Percentiles rank a stretch among this genome's conserved stretches.
phyloP scores from a whole-genome alignment of 2,113 vertebrate genomes.

The Bujurquina vittata region DNA sequence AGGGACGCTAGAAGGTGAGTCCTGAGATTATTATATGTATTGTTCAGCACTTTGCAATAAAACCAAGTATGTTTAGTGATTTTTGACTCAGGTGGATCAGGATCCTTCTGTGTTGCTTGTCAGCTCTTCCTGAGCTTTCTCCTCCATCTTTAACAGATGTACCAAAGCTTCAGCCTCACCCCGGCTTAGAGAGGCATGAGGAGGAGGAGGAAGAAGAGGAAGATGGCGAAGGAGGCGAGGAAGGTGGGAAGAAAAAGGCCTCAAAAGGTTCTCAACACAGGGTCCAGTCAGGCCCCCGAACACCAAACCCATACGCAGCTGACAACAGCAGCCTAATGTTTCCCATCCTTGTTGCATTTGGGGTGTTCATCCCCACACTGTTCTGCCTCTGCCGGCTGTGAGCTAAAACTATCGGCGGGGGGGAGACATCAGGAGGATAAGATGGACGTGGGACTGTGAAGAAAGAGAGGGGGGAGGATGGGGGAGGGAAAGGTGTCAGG shows the following conservation, averaged over 20 bases:
- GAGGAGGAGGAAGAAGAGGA: conserved; percentile 96
- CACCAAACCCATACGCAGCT: conserved; percentile 95
- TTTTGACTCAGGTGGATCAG: background rate
- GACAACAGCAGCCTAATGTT: conserved; percentile 99
- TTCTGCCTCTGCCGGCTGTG: conserved; percentile 98
- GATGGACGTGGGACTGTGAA: conserved; percentile 52
- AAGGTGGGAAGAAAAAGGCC: conserved; percentile 87
- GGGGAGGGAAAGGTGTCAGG: background rate
- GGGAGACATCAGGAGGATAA: conserved; percentile 13
- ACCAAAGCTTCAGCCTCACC: conserved; percentile 96
- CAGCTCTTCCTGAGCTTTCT: background rate
- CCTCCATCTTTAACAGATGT: conserved; percentile 82
- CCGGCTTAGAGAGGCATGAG: conserved; percentile 92
- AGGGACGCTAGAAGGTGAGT: conserved; percentile 93
- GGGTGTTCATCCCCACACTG: conserved; percentile 98
- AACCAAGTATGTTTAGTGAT: background rate
- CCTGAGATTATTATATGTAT: background rate
- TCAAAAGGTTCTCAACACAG: conserved; percentile 87
- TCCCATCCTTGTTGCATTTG: conserved; percentile 97
- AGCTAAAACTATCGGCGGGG: conserved; percentile 69
- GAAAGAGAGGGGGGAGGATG: conserved; percentile 5
- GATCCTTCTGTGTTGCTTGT: background rate
- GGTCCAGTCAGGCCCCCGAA: conserved; percentile 95
- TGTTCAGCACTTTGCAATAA: background rate
- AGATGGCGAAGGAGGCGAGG: conserved; percentile 89